phyloP scores from a whole-genome alignment of 1,140 invertebrate species.

The Neoseiulus cucumeris region DNA sequence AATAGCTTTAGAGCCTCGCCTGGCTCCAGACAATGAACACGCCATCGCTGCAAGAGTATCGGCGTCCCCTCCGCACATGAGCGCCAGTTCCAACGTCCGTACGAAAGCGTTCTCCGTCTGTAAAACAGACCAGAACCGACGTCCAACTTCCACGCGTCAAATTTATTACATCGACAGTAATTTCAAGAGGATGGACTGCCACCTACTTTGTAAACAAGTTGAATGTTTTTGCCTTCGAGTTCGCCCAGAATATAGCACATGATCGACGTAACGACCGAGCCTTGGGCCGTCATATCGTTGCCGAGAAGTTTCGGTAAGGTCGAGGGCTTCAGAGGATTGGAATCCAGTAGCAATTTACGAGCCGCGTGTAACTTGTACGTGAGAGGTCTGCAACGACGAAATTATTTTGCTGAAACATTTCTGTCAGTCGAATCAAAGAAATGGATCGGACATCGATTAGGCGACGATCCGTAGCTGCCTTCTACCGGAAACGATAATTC shows the following conservation, averaged over 20 bases:
- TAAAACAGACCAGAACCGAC: background rate
- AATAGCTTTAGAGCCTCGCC: conserved; percentile 41
- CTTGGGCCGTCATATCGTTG: conserved; percentile 1
- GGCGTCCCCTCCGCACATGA: conserved; percentile 53
- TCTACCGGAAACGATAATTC: too few species aligned
- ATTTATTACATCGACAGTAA: background rate
- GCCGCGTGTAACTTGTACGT: conserved; percentile 4
- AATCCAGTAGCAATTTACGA: background rate
- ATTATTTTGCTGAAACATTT: too few species aligned
- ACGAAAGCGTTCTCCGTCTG: conserved; percentile 37
- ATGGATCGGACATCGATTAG: too few species aligned
- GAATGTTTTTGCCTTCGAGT: background rate
- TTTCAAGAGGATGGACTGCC: background rate
- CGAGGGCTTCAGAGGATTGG: background rate
- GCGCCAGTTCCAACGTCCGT: conserved; percentile 43
- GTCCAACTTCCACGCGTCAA: background rate
- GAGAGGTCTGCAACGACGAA: background rate
- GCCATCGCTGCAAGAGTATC: conserved; percentile 61
- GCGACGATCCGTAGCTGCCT: too few species aligned
- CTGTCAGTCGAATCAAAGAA: too few species aligned
- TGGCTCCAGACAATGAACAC: conserved; percentile 50
- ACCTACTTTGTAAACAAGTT: background rate
- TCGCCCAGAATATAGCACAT: background rate
- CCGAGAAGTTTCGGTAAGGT: background rate
- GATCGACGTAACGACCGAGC: background rate